Evolutionary conservation across 2,888 invertebrate species (phyloP), one percentile per base, ranked within the genome.

Genomic region (Taphrorychus bicolor): DNA sequence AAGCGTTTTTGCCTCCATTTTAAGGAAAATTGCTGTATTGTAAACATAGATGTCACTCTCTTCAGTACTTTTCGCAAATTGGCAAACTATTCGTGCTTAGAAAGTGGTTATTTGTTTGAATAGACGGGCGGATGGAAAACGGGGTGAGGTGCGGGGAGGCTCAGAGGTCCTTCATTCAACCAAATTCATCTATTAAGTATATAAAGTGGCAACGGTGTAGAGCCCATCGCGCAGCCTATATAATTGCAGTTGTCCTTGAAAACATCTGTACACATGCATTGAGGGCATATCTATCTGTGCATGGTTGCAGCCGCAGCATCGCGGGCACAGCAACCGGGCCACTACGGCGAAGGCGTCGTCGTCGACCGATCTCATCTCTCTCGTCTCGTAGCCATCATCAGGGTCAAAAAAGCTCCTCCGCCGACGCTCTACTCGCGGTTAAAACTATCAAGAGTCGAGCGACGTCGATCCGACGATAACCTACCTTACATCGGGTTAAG

Each of bases 201-300:
- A n/a, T n/a, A n/a, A 32, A 32, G 16, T 49, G 49, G 49, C 49
- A 49, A 49, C 49, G 18, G 49, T 49, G 49, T 18, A 49, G 11
- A n/a, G 17, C 32, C 54, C 53, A 65, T 41, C 56, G 63, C 59
- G 62, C 70, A 72, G 71, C 76, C 76, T 73, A 76, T 74, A 75
- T 77, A 76, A 76, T 76, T 75, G 76, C 75, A 66, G 76, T 73
- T 78, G 79, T 77, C 79, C 79, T 79, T 79, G 79, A 78, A 76
- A 78, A 78, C 79, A 78, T 77, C 77, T 79, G 79, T 77, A 77
- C 72, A 74, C 75, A 77, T 74, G 75, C 76, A 76, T 75, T 74
- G 76, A 77, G 75, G 76, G 76, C 76, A 76, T 75, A 76, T 78
- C 74, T 74, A 75, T 74, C 73, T 75, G 71, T 63, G 49, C 58